A percentile compares a stretch with the other conserved stretches of the same genome.
Evolutionary conservation across 2,113 vertebrate genomes (phyloP).

Genomic region (Capreolus pygargus): DNA sequence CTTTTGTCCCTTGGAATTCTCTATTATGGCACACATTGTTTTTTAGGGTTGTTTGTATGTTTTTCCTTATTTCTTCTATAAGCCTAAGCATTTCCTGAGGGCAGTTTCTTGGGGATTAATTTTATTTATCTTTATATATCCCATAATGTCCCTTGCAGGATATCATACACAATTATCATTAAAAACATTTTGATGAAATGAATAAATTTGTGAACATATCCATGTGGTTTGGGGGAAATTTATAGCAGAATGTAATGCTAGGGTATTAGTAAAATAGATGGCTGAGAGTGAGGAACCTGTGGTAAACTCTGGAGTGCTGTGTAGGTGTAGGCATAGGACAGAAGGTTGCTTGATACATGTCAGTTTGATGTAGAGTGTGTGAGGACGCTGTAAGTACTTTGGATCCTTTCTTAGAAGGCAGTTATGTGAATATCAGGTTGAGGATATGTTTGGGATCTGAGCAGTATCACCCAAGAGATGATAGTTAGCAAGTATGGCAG

Average conservation of each 20-base stretch:
- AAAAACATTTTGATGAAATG: neutral
- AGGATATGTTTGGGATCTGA: neutral
- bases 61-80: conserved; percentile 13
- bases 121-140: neutral
- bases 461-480: neutral
- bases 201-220: neutral
- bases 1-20: neutral
- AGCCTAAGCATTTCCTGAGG: neutral
- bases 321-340: neutral
- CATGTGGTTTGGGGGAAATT: neutral
- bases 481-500: neutral
- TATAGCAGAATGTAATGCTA: neutral
- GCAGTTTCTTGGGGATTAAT: neutral
- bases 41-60: neutral
- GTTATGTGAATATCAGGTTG: neutral
- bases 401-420: neutral
- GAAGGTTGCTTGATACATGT: neutral
- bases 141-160: neutral
- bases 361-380: neutral
- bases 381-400: neutral
- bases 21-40: neutral
- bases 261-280: neutral
- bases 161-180: neutral
- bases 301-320: neutral
- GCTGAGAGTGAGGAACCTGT: neutral